phyloP scores from a whole-genome alignment of 2,797 vertebrate species.

The Natrix natrix region DNA sequence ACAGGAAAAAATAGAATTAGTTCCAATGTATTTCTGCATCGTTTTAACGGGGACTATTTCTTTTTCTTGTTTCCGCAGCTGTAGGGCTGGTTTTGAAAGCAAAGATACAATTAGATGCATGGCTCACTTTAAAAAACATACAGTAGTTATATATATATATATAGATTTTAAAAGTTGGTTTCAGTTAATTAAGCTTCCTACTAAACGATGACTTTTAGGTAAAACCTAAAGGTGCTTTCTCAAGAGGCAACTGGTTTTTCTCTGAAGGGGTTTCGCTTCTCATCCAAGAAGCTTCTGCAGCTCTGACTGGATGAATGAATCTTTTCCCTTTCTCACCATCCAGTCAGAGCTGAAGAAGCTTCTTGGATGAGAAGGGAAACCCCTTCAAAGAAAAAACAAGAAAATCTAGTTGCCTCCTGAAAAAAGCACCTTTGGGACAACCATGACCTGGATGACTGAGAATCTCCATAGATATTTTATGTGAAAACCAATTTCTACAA shows the following conservation, averaged over 20 bases:
- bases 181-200: not conserved
- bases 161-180: not conserved
- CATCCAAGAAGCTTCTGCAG: no score
- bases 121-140: not conserved
- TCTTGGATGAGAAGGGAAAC: no score
- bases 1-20: constrained; percentile 1
- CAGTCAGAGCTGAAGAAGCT: no score
- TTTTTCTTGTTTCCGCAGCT: not conserved
- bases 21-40: not conserved
- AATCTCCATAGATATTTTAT: not conserved
- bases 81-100: not conserved
- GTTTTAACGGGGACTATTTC: not conserved
- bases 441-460: no score
- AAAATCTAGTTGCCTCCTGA: no score
- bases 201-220: not conserved
- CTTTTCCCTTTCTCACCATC: no score
- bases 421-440: no score
- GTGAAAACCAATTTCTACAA: not conserved
- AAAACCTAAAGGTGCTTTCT: not conserved
- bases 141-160: not conserved
- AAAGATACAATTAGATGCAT: not conserved
- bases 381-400: no score
- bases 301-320: no score
- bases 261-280: no score
- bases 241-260: no score